These are phyloP conservation scores for Heliothis virescens DNA, from an alignment of 1,140 invertebrate genomes.

Conservation along the genomic window DNA sequence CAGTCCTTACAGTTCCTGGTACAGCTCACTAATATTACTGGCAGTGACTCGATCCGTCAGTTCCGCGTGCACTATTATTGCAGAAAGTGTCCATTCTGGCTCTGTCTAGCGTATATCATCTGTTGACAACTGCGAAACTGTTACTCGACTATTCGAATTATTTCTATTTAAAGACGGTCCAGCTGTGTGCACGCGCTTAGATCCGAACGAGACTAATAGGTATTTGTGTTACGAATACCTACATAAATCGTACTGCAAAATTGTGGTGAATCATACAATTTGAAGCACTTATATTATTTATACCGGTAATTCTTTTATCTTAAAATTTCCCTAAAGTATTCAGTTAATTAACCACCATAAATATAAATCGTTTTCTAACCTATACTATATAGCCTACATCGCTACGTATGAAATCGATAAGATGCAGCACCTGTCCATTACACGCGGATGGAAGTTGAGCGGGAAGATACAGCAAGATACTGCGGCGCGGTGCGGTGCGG, in stretches of 20 bases:
- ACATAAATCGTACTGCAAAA: no score
- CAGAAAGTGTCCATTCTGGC: constrained; percentile 23
- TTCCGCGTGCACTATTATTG: constrained; percentile 15
- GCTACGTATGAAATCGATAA: not conserved
- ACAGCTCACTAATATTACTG: not conserved
- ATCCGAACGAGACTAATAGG: not conserved
- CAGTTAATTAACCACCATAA: no score
- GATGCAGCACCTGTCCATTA: constrained; percentile 10
- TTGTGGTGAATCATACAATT: no score
- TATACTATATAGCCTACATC: no score
- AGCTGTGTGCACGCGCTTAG: constrained; percentile 2
- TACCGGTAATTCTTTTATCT: no score
- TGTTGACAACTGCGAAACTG: constrained; percentile 7
- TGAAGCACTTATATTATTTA: no score
- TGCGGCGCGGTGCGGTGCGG: no score
- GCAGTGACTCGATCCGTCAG: constrained; percentile 11
- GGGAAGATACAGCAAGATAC: constrained; percentile 1
- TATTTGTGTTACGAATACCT: not conserved
- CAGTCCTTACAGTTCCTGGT: not conserved
- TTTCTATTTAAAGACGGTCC: constrained; percentile 25
- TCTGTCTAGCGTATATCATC: not conserved
- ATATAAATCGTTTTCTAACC: no score
- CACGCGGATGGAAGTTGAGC: constrained; percentile 2
- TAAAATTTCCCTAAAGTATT: no score
- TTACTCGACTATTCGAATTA: constrained; percentile 13